Evolutionary conservation across 2,797 vertebrate genomes (phyloP), one percentile per base, ranked within the genome.

Genomic region (Urocyon cinereoargenteus): DNA sequence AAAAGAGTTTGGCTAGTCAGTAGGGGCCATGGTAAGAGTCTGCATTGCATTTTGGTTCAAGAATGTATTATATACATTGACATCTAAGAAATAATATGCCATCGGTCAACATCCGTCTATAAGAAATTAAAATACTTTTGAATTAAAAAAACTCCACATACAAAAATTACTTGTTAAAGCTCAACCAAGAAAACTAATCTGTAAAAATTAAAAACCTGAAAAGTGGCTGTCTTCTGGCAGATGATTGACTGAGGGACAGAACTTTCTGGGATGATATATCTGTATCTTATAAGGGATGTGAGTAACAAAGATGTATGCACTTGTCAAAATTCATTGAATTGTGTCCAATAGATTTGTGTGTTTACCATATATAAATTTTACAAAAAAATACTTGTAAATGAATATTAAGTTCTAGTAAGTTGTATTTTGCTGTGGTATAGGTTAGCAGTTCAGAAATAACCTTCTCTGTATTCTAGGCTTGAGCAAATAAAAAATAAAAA

Each of bases 211-310:
- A 83, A 83, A 79, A 66, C 31, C 57, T 59, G 12, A 84, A 92
- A 92, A 64, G 6, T n/a, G 6, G 21, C 22, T 59, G 66, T 22
- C 83, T 87, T 45, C 95, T 79, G 84, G 79, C 26, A 81, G 89
- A 81, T 61, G 62, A 1, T 31, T 91, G 55, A 84, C 90, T 93
- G 72, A 93, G 84, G 59, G 64, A 92, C 21, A 6, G 14, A 90
- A 64, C 75, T 96, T 94, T 97, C 15, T 96, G 34, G 21, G 31
- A 36, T 98, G 97, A 92, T 57, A 62, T 28, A 18, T n/a, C 10
- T 91, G 2, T 51, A 79, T 73, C 49, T 77, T 73, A 18, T 51
- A 51, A 53, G 40, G 14, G 11, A 10, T 66, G 2, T 85, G 15
- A 5, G 13, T 77, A 98, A 81, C 9, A 75, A 82, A 81, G 21